A percentile compares a stretch with the other conserved stretches of the same genome.
These are phyloP conservation scores for Lysandra bellargus DNA, from an alignment of 2,888 invertebrate genomes.

Conservation along the genomic window DNA sequence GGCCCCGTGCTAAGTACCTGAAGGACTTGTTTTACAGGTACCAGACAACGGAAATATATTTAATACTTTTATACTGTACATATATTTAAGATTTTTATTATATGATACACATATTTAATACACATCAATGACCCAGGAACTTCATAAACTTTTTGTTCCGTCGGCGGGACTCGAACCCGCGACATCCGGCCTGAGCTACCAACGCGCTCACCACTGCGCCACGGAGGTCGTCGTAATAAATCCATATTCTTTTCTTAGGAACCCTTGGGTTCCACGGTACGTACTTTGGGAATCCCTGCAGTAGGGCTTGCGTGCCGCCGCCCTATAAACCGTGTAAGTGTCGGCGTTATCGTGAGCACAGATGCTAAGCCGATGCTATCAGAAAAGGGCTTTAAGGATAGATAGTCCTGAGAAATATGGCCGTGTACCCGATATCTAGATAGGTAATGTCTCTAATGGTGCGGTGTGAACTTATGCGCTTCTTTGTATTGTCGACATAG, in stretches of 20 bases:
- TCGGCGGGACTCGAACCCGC: too few species aligned
- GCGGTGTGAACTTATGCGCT: constrained; percentile 19
- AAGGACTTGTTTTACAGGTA: too few species aligned
- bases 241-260: background rate
- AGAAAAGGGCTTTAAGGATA: constrained; percentile 40
- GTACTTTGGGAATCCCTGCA: background rate
- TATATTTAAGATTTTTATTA: too few species aligned
- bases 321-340: constrained; percentile 46
- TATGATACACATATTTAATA: too few species aligned
- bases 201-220: too few species aligned
- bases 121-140: too few species aligned
- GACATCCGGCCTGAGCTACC: too few species aligned
- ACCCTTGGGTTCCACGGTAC: background rate
- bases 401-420: constrained; percentile 42
- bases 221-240: too few species aligned
- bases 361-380: constrained; percentile 44
- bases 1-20: too few species aligned
- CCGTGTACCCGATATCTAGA: constrained; percentile 34
- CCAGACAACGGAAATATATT: too few species aligned
- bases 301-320: constrained; percentile 42
- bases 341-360: constrained; percentile 42
- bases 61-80: too few species aligned
- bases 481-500: background rate
- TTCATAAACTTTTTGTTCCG: too few species aligned
- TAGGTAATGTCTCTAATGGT: constrained; percentile 10